Evolutionary conservation across 2,888 invertebrate genomes (phyloP).

Genomic region (Cephus spinipes): DNA sequence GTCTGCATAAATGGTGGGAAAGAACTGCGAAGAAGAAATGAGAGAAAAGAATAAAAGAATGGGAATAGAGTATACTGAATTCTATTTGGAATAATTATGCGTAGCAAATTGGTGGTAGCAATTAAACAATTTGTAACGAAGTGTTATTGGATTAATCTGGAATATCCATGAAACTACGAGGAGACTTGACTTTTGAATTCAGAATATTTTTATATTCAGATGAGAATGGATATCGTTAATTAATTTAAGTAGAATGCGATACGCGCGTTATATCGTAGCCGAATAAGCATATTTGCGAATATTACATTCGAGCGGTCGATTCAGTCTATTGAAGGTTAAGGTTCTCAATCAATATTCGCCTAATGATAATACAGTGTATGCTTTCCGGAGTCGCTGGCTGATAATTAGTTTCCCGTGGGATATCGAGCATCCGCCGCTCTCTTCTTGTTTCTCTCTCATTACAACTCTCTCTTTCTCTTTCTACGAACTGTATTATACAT

Average conservation of each 20-base stretch:
- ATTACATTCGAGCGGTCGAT: not conserved
- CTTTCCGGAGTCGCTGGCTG: not conserved
- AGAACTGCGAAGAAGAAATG: not conserved
- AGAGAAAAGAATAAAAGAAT: not conserved
- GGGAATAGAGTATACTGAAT: not conserved
- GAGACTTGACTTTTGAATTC: not conserved
- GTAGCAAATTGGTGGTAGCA: not conserved
- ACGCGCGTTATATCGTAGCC: too few species aligned
- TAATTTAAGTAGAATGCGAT: not conserved
- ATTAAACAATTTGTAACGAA: not conserved
- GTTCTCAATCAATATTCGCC: not conserved
- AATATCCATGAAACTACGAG: not conserved
- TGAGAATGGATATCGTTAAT: not conserved
- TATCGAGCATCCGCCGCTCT: not conserved
- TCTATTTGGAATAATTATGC: not conserved
- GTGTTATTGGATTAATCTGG: not conserved
- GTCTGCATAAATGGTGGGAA: not conserved
- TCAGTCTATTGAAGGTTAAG: not conserved
- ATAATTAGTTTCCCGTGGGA: slow-evolving; percentile 1
- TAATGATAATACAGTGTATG: not conserved
- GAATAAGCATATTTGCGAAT: not conserved
- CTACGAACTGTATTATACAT: not conserved
- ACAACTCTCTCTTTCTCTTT: not conserved
- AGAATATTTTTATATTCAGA: not conserved
- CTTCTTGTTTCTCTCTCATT: not conserved